These are phyloP conservation scores for Carduelis carduelis DNA, from an alignment of 2,797 vertebrate species.

Conservation along the genomic window DNA sequence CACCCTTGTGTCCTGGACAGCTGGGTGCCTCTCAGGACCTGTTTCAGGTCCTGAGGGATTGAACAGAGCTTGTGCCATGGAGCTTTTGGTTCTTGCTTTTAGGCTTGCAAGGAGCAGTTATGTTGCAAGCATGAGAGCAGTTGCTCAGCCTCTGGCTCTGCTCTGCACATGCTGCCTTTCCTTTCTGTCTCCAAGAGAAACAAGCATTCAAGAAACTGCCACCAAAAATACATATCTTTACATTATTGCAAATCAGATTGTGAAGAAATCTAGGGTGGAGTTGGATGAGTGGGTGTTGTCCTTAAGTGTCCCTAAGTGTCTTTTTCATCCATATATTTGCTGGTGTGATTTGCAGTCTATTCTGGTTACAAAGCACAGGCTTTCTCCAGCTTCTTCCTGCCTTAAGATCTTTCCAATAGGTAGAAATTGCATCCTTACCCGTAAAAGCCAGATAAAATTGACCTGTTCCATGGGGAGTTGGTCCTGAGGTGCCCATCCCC, in stretches of 20 bases:
- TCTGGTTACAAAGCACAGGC: neutral
- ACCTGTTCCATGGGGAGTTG: neutral
- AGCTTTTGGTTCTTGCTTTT: neutral
- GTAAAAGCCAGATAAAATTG: neutral
- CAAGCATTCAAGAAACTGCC: neutral
- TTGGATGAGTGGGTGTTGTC: neutral
- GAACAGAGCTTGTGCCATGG: neutral
- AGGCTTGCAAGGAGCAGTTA: neutral
- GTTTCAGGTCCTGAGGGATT: neutral
- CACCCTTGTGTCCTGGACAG: neutral
- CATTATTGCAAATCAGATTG: neutral
- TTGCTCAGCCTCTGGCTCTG: neutral
- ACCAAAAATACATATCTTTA: neutral
- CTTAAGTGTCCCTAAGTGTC: neutral
- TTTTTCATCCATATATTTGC: neutral
- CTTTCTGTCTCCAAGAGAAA: neutral
- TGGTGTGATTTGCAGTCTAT: neutral
- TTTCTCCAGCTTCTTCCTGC: neutral
- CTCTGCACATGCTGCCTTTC: neutral
- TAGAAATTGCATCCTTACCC: neutral
- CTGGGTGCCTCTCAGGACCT: rapidly evolving
- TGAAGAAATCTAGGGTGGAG: neutral
- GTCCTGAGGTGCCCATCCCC: neutral
- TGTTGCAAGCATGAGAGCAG: neutral
- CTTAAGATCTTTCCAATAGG: neutral